Conservation (phyloP, 2,888 invertebrate genomes). For the Piscicola geometra region DNA sequence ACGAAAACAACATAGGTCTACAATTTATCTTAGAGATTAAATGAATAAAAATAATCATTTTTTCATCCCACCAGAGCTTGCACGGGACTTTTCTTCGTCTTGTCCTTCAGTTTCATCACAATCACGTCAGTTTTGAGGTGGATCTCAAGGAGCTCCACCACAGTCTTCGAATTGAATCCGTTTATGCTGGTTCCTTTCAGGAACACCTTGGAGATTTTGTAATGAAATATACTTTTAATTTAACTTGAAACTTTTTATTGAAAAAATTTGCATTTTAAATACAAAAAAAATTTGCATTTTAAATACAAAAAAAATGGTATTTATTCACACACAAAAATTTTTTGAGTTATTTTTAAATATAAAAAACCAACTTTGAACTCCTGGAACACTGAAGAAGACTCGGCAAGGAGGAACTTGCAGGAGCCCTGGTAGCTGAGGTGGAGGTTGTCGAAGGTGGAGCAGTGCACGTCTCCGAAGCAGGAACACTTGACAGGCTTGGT, state of each 20-base stretch:
- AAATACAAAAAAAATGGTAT: no score
- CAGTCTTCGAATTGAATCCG: not conserved
- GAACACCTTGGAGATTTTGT: no score
- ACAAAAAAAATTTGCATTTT: no score
- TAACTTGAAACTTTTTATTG: no score
- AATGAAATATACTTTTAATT: no score
- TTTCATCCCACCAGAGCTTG: not conserved
- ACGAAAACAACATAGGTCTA: no score
- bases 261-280: no score
- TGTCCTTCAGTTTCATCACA: not conserved
- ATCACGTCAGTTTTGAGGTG: not conserved
- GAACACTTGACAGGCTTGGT: not conserved
- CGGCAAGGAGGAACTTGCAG: slow-evolving; percentile 2
- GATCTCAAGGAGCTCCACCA: slow-evolving; percentile 2
- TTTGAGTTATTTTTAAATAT: no score
- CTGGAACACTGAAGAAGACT: not conserved
- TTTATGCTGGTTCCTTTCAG: slow-evolving; percentile 5
- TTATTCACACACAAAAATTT: no score
- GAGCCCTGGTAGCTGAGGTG: slow-evolving; percentile 16
- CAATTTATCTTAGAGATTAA: no score
- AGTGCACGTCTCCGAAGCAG: slow-evolving; percentile 21
- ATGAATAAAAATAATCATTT: no score
- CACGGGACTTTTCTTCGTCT: not conserved
- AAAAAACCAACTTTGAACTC: not conserved
- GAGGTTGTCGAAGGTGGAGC: slow-evolving; percentile 16